Conservation (phyloP, 2,797 vertebrate species). For the Anolis apletophallus region DNA sequence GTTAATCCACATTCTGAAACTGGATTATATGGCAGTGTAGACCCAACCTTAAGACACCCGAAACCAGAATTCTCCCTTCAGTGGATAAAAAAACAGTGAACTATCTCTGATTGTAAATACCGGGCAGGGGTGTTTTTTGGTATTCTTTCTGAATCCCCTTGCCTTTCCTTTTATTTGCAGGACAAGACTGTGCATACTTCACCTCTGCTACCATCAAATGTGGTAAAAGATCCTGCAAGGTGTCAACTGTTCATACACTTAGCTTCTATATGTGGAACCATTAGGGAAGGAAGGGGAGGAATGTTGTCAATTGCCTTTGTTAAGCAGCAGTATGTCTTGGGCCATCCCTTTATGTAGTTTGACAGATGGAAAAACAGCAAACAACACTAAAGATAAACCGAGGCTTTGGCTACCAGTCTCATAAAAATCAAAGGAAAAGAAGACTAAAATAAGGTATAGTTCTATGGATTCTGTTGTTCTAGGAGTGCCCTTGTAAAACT, state of each 20-base stretch:
- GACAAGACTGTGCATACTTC: background rate
- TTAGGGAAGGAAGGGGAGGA: no score
- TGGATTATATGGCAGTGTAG: no score
- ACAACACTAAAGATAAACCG: background rate
- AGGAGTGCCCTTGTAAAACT: background rate
- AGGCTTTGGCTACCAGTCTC: background rate
- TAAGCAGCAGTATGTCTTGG: background rate
- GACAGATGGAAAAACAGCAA: background rate
- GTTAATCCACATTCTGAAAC: no score
- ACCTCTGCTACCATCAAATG: background rate
- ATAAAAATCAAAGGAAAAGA: background rate
- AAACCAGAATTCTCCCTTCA: background rate
- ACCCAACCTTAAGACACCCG: background rate
- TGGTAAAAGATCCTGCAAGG: background rate
- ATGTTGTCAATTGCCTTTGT: background rate
- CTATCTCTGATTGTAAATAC: background rate
- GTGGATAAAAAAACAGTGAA: background rate
- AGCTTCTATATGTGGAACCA: background rate
- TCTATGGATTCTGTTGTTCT: background rate
- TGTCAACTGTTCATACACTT: background rate
- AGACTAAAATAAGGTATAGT: background rate
- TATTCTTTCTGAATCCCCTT: background rate
- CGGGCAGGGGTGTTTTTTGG: no score
- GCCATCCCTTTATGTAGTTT: background rate
- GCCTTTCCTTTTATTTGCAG: background rate